phyloP scores from a whole-genome alignment of 1,140 invertebrate genomes.

The Hyposmocoma kahamanoa region DNA sequence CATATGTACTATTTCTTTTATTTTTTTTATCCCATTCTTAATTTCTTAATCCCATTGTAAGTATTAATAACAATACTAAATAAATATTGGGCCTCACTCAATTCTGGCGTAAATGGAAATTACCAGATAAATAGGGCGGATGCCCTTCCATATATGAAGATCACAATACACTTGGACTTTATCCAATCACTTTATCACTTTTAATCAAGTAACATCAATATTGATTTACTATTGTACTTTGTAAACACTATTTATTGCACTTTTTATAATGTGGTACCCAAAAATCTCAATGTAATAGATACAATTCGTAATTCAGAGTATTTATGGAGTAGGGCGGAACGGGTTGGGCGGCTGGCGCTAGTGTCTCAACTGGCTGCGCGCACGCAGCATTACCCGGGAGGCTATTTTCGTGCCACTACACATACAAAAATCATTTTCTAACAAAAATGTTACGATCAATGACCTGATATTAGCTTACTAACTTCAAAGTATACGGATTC shows the following conservation, averaged over 20 bases:
- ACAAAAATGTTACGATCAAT: conserved; percentile 67
- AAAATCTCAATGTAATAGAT: conserved; percentile 7
- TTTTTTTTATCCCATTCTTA: no score
- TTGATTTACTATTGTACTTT: no score
- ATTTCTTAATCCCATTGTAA: no score
- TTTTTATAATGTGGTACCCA: conserved; percentile 1
- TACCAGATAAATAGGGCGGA: conserved; percentile 19
- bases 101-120: conserved; percentile 19
- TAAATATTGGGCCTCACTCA: no score
- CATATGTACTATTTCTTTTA: no score
- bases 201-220: no score
- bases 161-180: conserved; percentile 32
- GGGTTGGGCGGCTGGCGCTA: conserved; percentile 38
- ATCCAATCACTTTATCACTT: conserved; percentile 20
- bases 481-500: no score
- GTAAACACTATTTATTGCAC: background rate
- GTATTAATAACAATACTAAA: no score
- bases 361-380: conserved; percentile 46
- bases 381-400: conserved; percentile 56
- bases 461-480: conserved; percentile 54
- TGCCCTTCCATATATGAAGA: conserved; percentile 1
- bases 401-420: conserved; percentile 67
- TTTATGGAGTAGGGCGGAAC: conserved; percentile 29
- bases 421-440: conserved; percentile 63
- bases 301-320: conserved; percentile 14